Evolutionary conservation across 2,113 vertebrate species (phyloP).

Genomic region (Pica pica): DNA sequence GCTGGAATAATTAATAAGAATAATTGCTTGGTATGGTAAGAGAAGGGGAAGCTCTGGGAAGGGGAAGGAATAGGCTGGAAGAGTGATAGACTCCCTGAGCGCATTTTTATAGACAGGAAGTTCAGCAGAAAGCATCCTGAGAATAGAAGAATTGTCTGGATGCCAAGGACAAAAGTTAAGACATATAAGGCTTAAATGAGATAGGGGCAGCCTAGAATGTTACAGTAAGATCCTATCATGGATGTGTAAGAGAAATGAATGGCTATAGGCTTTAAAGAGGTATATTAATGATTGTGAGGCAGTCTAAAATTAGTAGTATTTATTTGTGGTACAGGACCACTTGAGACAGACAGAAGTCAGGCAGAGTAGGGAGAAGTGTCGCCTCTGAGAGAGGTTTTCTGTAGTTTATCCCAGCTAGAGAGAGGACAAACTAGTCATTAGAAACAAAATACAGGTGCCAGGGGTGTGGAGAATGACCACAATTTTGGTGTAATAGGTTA

Average conservation of each 20-base stretch:
- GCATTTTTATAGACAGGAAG: constrained; percentile 76
- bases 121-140: constrained; percentile 72
- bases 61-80: constrained; percentile 69
- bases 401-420: constrained; percentile 61
- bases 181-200: constrained; percentile 50
- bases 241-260: background rate
- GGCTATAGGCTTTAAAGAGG: constrained; percentile 1
- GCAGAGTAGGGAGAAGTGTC: constrained; percentile 5
- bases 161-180: constrained; percentile 76
- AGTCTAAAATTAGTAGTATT: constrained; percentile 13
- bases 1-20: constrained; percentile 84
- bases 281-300: background rate
- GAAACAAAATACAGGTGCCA: constrained; percentile 43
- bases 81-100: constrained; percentile 72
- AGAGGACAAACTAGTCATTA: constrained; percentile 62
- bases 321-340: constrained; percentile 13
- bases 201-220: constrained; percentile 45
- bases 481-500: constrained; percentile 51
- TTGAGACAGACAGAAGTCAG: constrained; percentile 15
- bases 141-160: constrained; percentile 69
- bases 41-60: constrained; percentile 76
- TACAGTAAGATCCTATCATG: background rate
- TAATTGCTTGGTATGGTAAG: constrained; percentile 78
- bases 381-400: background rate
- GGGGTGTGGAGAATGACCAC: constrained; percentile 62